Percentiles rank a stretch among this genome's conserved stretches.
Evolutionary conservation across 2,888 invertebrate species (phyloP).

Genomic region (Orthosia incerta): DNA sequence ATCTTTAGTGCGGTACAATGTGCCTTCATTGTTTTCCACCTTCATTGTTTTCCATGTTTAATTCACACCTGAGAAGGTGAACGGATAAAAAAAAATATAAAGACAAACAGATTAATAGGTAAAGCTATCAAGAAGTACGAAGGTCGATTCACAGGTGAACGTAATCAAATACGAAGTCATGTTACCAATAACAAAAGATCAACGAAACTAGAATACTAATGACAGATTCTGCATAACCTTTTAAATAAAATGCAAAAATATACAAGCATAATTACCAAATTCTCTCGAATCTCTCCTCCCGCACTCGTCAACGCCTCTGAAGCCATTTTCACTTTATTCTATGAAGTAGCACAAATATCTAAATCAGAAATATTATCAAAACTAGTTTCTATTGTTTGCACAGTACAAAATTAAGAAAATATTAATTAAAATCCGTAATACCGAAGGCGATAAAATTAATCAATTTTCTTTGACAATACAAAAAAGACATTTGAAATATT

Average conservation of each 20-base stretch:
- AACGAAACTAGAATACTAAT: constrained; percentile 40
- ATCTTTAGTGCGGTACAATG: neutral
- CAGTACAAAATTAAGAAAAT: constrained; percentile 35
- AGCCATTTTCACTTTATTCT: constrained; percentile 75
- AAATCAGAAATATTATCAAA: constrained; percentile 22
- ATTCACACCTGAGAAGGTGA: constrained; percentile 15
- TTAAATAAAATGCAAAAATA: constrained; percentile 30
- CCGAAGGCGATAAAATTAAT: constrained; percentile 50
- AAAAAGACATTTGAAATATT: constrained; percentile 41
- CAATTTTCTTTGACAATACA: constrained; percentile 50
- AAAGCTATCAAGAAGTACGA: constrained; percentile 66
- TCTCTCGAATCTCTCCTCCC: constrained; percentile 84
- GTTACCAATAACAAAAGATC: constrained; percentile 28
- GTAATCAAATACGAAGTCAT: constrained; percentile 33
- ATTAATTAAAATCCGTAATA: constrained; percentile 32
- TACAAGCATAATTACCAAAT: constrained; percentile 79
- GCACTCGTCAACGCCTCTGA: constrained; percentile 79
- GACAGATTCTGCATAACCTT: constrained; percentile 23
- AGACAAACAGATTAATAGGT: constrained; percentile 16
- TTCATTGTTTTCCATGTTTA: neutral
- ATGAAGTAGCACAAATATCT: constrained; percentile 17
- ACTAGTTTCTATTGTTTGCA: constrained; percentile 22
- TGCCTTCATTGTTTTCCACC: neutral
- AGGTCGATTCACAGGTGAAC: constrained; percentile 71
- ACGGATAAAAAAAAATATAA: constrained; percentile 47